phyloP scores from a whole-genome alignment of 2,888 invertebrate genomes.

The Drepanosiphum platanoidis region DNA sequence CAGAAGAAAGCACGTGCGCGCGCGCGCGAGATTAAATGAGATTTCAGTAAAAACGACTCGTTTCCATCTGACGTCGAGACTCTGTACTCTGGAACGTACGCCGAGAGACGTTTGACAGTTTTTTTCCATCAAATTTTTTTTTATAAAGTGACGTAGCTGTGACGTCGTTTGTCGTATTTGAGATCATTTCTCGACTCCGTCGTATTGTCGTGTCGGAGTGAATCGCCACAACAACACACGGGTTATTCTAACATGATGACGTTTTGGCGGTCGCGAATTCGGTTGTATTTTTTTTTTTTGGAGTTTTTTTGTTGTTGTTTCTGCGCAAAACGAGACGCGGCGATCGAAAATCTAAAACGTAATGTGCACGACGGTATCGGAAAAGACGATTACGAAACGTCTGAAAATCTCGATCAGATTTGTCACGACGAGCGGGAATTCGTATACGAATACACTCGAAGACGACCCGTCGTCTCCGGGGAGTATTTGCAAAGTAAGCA shows the following conservation, averaged over 20 bases:
- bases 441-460: neutral
- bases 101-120: too few relatives aligned
- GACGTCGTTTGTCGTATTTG: neutral
- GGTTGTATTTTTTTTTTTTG: neutral
- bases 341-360: neutral
- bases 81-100: too few relatives aligned
- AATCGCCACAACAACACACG: too few relatives aligned
- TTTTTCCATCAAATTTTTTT: too few relatives aligned
- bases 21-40: too few relatives aligned
- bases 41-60: too few relatives aligned
- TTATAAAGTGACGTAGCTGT: too few relatives aligned
- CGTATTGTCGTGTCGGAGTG: neutral
- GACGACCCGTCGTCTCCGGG: neutral
- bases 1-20: too few relatives aligned
- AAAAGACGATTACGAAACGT: neutral
- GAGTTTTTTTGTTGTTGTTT: too few relatives aligned
- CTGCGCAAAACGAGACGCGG: neutral
- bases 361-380: neutral
- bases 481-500: neutral
- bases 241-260: too few relatives aligned
- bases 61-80: too few relatives aligned
- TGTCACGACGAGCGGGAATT: neutral
- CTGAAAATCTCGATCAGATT: neutral
- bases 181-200: neutral
- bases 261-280: neutral